Base-by-base conservation (phyloP, 2,113 vertebrate species). In the Oncorhynchus masou region DNA sequence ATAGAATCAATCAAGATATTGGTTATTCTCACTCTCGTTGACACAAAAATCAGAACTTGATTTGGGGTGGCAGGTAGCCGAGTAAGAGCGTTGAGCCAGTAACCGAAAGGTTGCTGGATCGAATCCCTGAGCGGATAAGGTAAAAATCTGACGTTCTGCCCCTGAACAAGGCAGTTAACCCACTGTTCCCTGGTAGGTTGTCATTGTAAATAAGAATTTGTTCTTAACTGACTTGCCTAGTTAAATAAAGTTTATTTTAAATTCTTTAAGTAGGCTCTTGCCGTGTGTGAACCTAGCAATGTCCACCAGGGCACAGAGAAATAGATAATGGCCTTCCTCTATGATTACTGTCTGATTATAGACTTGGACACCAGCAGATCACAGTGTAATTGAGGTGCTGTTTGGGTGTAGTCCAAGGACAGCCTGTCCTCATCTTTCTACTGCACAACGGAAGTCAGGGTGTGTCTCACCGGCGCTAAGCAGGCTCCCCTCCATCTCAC, bases 331-430 rank as follows among this genome's bases (percentile, higher is more conserved):
- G 64, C 4, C 78, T 54, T 4, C 67, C 62, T 81, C 72, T 79
- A 22, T 87, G 75, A 87, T 91, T 83, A 89, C 83, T 62, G 81
- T 71, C 80, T 68, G 70, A 48, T 83, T 84, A 80, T 76, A 82
- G 83, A 79, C 59, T 8, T n/a, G 59, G 62, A n/a, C n/a, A 62
- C n/a, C 57, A 25, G 9, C 71, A 27, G 48, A 48, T 83, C 83
- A 34, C 78, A 49, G 72, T 83, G 82, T 88, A 83, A 87, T 84
- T 86, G 87, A 85, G 83, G 74, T 81, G 66, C 72, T n/a, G 12
- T 71, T 87, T 62, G 88, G 90, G 87, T 83, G 87, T 83, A 83
- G 84, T 83, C 81, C 87, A 86, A 24, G 45, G 27, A 83, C 78
- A 79, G 15, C 49, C 71, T 62, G 12, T 25, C 24, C 64, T 13